These are phyloP conservation scores for Coracias cyanogaster DNA, from an alignment of 2,797 vertebrate genomes.

Conservation along the genomic window DNA sequence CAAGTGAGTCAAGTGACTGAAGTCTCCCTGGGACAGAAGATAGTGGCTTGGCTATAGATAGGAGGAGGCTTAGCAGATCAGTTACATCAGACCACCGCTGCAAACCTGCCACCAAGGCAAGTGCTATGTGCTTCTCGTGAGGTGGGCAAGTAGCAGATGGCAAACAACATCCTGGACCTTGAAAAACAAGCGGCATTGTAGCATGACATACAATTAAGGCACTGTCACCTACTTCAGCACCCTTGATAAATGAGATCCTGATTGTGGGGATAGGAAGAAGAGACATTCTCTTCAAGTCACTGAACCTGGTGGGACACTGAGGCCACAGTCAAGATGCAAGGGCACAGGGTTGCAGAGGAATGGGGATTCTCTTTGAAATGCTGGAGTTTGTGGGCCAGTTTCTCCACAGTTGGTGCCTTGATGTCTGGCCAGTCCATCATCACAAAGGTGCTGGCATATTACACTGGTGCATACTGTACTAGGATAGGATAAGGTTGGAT, in stretches of 20 bases:
- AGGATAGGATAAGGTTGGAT: too few relatives aligned
- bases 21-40: not conserved
- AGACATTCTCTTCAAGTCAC: not conserved
- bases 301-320: not conserved
- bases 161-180: not conserved
- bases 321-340: not conserved
- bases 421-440: not conserved
- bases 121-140: not conserved
- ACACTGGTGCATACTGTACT: not conserved
- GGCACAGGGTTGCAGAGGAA: not conserved
- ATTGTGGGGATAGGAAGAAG: not conserved
- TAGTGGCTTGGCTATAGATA: not conserved
- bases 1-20: not conserved
- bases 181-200: not conserved
- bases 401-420: not conserved
- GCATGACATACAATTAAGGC: not conserved
- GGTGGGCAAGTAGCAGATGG: not conserved
- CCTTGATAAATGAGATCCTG: not conserved
- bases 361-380: not conserved
- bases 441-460: not conserved
- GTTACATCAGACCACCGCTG: not conserved
- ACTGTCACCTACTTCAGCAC: not conserved
- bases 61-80: not conserved
- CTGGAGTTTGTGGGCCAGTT: not conserved
- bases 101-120: not conserved